Base-by-base conservation (phyloP, 2,113 vertebrate species). In the Argyrosomus japonicus region DNA sequence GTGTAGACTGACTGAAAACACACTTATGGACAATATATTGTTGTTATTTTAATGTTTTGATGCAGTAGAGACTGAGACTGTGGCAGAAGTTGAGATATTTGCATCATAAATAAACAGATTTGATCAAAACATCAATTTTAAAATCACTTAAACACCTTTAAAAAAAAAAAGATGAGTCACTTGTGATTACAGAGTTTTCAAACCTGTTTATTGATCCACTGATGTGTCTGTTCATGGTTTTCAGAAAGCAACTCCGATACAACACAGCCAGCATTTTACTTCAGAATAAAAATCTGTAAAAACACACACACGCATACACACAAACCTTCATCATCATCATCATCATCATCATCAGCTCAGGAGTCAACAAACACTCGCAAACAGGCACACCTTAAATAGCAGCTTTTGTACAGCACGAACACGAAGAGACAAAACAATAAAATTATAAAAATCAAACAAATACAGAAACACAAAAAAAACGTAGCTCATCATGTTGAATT, bases 281-380 rank as follows among this genome's bases (percentile, higher is more conserved):
- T 62, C 72, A 58, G 57, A 40, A 64, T 88, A 87, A 17, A 90
- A 87, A 87, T 60, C 64, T 72, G 43, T 88, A 87, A 81, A 87
- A 82, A 82, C 58, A 79, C 74, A 54, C 6, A 62, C 25, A 47
- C 23, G 61, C 50, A 75, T 21, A 64, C 27, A 15, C 17, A 82
- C 11, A 27, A 53, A n/a, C 36, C 21, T 65, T 73, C 18, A 51
- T 36, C 14, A 3, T 63, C 56, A 51, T 36, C 14, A 3, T 63
- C 56, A 21, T 29, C 14, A 5, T 62, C 56, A 32, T 32, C 29
- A 32, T 32, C 29, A 21, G 19, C 61, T 23, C 10, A 9, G 68
- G 47, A 60, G 21, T 50, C 60, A 68, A 51, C 67, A 62, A 40
- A 17, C 64, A 63, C 47, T 47, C 29, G 53, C 61, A 75, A 9